Evolutionary conservation across 2,113 vertebrate species (phyloP).

Genomic region (Psilopogon haemacephalus): DNA sequence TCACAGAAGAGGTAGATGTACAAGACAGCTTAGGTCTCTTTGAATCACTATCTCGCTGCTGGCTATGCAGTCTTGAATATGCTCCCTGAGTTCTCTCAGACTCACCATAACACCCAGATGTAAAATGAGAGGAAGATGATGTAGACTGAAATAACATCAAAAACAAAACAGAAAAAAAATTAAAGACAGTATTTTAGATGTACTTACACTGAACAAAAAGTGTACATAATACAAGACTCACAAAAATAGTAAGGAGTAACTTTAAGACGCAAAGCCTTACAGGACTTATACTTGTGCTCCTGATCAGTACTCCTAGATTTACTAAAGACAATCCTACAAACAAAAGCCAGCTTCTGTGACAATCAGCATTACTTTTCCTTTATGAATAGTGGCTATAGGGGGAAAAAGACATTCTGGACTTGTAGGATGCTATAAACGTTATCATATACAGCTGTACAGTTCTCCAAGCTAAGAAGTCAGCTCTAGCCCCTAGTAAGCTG

Average conservation of each 20-base stretch:
- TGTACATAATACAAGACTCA: not conserved
- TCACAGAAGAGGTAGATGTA: conserved; percentile 80
- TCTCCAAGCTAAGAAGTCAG: not conserved
- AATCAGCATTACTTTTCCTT: not conserved
- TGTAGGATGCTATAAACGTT: not conserved
- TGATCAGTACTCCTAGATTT: not conserved
- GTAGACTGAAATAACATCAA: conserved; percentile 62
- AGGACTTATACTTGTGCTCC: not conserved
- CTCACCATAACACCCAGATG: conserved; percentile 79
- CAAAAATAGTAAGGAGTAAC: not conserved
- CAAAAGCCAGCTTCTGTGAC: not conserved
- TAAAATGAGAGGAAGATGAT: conserved; percentile 73
- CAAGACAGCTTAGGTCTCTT: conserved; percentile 94
- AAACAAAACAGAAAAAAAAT: not conserved
- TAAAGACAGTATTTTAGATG: not conserved
- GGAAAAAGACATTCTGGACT: not conserved
- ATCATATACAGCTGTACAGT: not conserved
- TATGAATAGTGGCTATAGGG: not conserved
- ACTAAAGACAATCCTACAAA: not conserved
- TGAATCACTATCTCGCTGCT: conserved; percentile 86
- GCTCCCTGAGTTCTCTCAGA: conserved; percentile 84
- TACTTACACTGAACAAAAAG: not conserved
- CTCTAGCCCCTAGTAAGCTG: not conserved
- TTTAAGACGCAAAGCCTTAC: not conserved
- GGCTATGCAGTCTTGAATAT: conserved; percentile 82